phyloP scores from a whole-genome alignment of 1,140 invertebrate genomes.

The Phymorhynchus buccinoides region DNA sequence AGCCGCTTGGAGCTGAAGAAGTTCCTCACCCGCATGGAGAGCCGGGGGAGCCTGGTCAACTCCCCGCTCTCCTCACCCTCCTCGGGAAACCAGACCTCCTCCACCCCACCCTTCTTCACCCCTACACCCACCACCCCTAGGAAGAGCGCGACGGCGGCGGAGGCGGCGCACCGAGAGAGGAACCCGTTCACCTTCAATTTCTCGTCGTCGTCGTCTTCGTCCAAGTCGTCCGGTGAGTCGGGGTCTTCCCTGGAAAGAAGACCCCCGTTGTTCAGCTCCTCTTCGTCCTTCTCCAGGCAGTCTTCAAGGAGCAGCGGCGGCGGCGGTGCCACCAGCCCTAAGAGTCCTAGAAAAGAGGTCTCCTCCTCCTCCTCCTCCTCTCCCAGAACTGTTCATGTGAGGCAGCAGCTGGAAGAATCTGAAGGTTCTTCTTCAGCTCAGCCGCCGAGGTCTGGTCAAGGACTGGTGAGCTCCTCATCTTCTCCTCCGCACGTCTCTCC shows the following conservation, averaged over 20 bases:
- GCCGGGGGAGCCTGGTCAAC: too few relatives aligned
- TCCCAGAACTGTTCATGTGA: too few relatives aligned
- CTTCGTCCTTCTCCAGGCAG: not conserved
- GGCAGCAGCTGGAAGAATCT: too few relatives aligned
- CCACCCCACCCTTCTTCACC: slow-evolving; percentile 4
- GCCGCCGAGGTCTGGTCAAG: too few relatives aligned
- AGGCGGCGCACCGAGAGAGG: not conserved
- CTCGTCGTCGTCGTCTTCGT: slow-evolving; percentile 1
- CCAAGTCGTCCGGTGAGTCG: not conserved
- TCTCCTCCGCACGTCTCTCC: not conserved
- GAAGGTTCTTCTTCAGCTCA: too few relatives aligned
- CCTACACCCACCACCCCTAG: not conserved
- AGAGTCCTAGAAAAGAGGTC: not conserved
- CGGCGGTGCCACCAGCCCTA: not conserved
- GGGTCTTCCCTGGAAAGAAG: not conserved
- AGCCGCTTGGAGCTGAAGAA: too few relatives aligned
- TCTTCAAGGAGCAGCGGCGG: not conserved
- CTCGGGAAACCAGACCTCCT: slow-evolving; percentile 48
- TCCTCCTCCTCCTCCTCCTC: not conserved
- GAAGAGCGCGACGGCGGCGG: not conserved
- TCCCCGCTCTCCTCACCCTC: too few relatives aligned
- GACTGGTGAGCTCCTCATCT: too few relatives aligned
- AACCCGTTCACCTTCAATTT: slow-evolving; percentile 26
- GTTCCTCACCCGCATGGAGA: too few relatives aligned
- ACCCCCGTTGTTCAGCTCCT: slow-evolving; percentile 18